A percentile compares a stretch with the other conserved stretches of the same genome.
These are phyloP conservation scores for Delia radicum DNA, from an alignment of 1,140 invertebrate species.

Conservation along the genomic window DNA sequence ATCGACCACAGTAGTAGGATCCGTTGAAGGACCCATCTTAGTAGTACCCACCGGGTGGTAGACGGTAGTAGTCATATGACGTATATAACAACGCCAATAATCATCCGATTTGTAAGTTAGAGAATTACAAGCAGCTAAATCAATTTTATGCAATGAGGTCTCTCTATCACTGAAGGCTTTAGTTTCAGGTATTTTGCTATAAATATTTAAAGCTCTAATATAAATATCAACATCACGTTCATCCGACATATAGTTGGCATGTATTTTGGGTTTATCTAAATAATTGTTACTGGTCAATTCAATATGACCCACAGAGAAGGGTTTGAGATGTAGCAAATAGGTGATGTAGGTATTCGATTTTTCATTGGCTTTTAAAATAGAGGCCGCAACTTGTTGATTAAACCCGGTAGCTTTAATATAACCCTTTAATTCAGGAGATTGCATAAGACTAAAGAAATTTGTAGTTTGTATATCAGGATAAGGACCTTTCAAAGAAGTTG, in stretches of 20 bases:
- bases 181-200: constrained; percentile 59
- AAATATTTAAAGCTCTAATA: constrained; percentile 66
- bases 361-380: constrained; percentile 54
- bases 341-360: constrained; percentile 57
- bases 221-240: constrained; percentile 70
- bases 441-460: constrained; percentile 51
- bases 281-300: constrained; percentile 50
- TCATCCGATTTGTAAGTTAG: constrained; percentile 58
- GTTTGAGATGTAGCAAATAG: constrained; percentile 58
- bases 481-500: constrained; percentile 45
- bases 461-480: constrained; percentile 56
- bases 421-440: constrained; percentile 45
- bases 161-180: constrained; percentile 58
- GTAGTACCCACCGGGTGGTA: constrained; percentile 75
- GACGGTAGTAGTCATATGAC: constrained; percentile 63
- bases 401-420: constrained; percentile 55
- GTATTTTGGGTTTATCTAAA: constrained; percentile 68
- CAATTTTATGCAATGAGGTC: constrained; percentile 53
- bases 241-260: constrained; percentile 79
- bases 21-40: constrained; percentile 71
- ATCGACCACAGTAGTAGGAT: constrained; percentile 68
- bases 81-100: constrained; percentile 68
- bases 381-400: constrained; percentile 54
- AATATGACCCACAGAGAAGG: constrained; percentile 58
- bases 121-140: constrained; percentile 55